A percentile compares a stretch with the other conserved stretches of the same genome.
phyloP scores from a whole-genome alignment of 92 coral and sea anemone genomes.

The Siderastrea siderea region DNA sequence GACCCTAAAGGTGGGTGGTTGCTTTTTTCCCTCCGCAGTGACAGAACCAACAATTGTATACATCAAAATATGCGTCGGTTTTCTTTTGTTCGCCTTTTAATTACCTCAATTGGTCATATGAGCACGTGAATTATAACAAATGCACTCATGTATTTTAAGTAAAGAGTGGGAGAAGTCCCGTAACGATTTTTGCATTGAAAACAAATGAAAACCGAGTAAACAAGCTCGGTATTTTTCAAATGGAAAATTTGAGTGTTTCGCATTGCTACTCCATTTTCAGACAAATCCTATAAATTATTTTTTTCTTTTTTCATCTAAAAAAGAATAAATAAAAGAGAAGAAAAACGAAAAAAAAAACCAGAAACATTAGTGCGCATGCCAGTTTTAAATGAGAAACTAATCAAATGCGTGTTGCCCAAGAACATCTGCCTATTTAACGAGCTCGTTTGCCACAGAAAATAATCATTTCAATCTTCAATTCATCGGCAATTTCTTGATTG shows the following conservation, averaged over 20 bases:
- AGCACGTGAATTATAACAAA: too few relatives aligned
- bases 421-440: not conserved
- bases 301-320: not conserved
- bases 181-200: not conserved
- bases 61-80: too few relatives aligned
- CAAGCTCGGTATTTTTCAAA: too few relatives aligned
- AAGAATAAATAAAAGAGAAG: not conserved
- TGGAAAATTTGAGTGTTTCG: too few relatives aligned
- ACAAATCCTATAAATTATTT: too few relatives aligned
- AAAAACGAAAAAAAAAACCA: not conserved
- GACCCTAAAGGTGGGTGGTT: too few relatives aligned
- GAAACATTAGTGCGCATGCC: not conserved
- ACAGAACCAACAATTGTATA: too few relatives aligned
- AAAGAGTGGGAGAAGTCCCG: not conserved
- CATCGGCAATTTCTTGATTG: not conserved
- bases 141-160: too few relatives aligned
- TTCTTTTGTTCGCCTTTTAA: too few relatives aligned
- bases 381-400: not conserved
- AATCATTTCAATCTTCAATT: not conserved
- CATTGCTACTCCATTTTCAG: not conserved
- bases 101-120: too few relatives aligned
- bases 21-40: too few relatives aligned
- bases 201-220: not conserved
- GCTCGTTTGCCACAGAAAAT: conserved; percentile 3
- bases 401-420: not conserved